Base-by-base conservation (phyloP, 2,888 invertebrate genomes). In the Lithophane ornitopus region DNA sequence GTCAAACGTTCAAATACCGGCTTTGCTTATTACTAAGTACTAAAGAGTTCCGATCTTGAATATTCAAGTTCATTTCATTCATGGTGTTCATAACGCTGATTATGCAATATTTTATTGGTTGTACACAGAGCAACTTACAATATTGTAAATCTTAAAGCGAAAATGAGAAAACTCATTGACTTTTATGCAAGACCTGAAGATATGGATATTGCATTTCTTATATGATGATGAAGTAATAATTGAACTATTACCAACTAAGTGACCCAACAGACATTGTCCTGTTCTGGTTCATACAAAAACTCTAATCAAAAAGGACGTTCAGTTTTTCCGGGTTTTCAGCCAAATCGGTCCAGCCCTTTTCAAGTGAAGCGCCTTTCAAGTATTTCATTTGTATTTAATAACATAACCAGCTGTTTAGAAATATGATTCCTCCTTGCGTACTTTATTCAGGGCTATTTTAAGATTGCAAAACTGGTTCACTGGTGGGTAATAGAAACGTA, bases 401-500 rank as follows among this genome's bases (percentile, higher is more conserved):
- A 73, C n/a, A 22, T 39, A n/a, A 28, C 11, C 2, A 22, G 16
- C 22, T 44, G 26, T 54, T 26, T 39, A 28, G 44, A 44, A 54
- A 14, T 54, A 54, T 22, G 1, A 26, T 19, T 41, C 59, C 16
- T 58, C 7, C 11, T 49, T 52, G 34, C 1, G n/a, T 44, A 26
- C 16, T 61, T 49, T 0, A 44, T 11, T 1, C 28, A 34, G 34
- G 14, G 28, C 16, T n/a, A 63, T 52, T 52, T 46, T 44, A 39
- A 67, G 4, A 39, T 52, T 14, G 26, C 14, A 28, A 44, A 16
- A 66, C n/a, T 61, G 39, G 66, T 74, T 66, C 12, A 16, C 4
- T 8, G 66, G 49, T 69, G 61, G 61, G 28, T 71, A n/a, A 59
- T 59, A 65, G 39, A 39, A 56, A 49, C 44, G 1, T 61, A 49